Base-by-base conservation (phyloP, 2,888 invertebrate genomes). In the Drosophila yooni region DNA sequence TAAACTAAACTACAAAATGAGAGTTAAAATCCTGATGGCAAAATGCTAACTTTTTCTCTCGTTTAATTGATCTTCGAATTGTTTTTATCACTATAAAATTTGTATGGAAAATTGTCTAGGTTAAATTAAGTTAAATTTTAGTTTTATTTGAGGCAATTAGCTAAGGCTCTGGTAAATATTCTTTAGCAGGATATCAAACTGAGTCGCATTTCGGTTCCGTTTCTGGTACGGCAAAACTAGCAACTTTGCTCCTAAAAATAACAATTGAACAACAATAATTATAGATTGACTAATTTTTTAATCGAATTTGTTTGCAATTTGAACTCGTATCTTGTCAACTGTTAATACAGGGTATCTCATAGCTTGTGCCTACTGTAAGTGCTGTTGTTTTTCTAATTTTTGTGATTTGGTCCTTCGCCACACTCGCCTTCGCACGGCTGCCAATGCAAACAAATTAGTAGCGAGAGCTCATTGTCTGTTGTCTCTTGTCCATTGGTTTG, bases 371-470 rank as follows among this genome's bases (percentile, higher is more conserved):
- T 3, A 13, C 46, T 21, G 43, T 27, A 21, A 21, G 21, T 33
- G 25, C 48, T 29, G 11, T 38, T 34, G 31, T 40, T 51, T 63
- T 27, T 51, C 40, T 10, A 15, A 52, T 50, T 51, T 40, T 52
- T 53, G 53, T 63, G 25, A 25, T 53, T 50, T 76, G 65, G 81
- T 72, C 57, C 76, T 76, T 72, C 66, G 66, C 63, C 46, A 60
- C 61, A 74, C 60, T 72, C 74, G 43, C 43, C 43, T 46, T 46
- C 82, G 78, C 78, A 51, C 79, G 72, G 70, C 78, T 76, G 86
- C 62, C 87, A 88, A 76, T 53, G 72, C 72, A 89, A 87, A 89
- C 87, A 87, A 87, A 87, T 87, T 87, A 87, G 83, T 70, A 79
- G 85, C 81, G 73, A 79, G 74, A 73, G 74, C 74, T 76, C 74